Conservation (phyloP, 2,113 vertebrate genomes). For the Gyps fulvus region DNA sequence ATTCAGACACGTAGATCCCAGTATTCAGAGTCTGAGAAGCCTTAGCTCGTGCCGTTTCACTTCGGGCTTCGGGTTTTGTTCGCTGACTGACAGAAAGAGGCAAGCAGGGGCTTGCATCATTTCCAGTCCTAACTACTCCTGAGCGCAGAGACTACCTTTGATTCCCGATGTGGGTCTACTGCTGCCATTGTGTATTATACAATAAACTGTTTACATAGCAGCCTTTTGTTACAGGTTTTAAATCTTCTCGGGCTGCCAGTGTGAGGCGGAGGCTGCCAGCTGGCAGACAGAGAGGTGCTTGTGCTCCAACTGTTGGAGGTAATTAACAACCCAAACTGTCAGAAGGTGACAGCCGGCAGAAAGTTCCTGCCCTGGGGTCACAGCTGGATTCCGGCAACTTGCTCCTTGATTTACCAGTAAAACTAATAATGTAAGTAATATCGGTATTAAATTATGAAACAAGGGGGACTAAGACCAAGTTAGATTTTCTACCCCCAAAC, state of each 20-base stretch:
- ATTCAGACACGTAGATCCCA: not conserved
- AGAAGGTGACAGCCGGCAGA: slow-evolving; percentile 79
- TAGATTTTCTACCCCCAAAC: slow-evolving; percentile 18
- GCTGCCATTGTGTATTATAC: slow-evolving; percentile 70
- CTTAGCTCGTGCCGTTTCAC: not conserved
- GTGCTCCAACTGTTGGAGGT: slow-evolving; percentile 74
- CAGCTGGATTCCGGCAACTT: slow-evolving; percentile 78
- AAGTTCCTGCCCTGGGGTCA: slow-evolving; percentile 78
- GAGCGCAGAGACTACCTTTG: slow-evolving; percentile 51
- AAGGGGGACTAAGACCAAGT: not conserved
- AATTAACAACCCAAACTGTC: slow-evolving; percentile 80
- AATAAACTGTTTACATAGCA: slow-evolving; percentile 81
- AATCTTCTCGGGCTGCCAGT: slow-evolving; percentile 77
- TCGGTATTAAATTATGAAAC: slow-evolving; percentile 72
- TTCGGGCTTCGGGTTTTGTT: not conserved
- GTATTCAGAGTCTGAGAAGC: not conserved
- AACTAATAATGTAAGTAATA: slow-evolving; percentile 74
- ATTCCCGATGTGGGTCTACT: slow-evolving; percentile 60
- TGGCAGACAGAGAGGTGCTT: slow-evolving; percentile 83
- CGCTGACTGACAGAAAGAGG: not conserved
- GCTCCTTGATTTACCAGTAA: slow-evolving; percentile 75
- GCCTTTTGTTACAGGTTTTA: slow-evolving; percentile 80
- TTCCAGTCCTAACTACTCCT: not conserved
- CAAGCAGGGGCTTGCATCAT: not conserved
- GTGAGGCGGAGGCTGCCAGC: slow-evolving; percentile 71